These are phyloP conservation scores for Odontamblyopus lacepedii DNA, from an alignment of 2,797 vertebrate genomes.

Conservation along the genomic window DNA sequence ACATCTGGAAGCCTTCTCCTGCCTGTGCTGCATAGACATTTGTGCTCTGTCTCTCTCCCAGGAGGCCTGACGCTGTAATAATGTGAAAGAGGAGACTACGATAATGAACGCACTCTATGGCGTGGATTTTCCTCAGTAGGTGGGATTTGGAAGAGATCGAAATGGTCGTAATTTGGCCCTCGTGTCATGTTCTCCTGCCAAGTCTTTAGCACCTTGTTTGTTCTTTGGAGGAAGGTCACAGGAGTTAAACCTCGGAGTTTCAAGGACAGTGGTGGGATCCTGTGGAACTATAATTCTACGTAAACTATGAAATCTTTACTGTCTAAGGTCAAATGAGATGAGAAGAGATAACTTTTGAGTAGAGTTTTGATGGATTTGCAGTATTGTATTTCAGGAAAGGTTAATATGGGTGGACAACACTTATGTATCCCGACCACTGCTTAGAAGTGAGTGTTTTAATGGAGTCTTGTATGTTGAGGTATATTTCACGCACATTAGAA, in stretches of 20 bases:
- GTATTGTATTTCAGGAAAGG: too few species aligned
- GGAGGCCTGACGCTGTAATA: slow-evolving; percentile 53
- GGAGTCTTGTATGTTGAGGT: too few species aligned
- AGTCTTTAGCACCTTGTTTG: slow-evolving; percentile 51
- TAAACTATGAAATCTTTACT: slow-evolving; percentile 24
- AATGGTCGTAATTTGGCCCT: slow-evolving; percentile 49
- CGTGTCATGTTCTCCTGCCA: slow-evolving; percentile 8
- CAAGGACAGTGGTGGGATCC: slow-evolving; percentile 12
- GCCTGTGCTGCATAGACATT: slow-evolving; percentile 58
- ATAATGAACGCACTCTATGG: slow-evolving; percentile 37
- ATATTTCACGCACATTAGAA: too few species aligned
- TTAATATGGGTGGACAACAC: too few species aligned
- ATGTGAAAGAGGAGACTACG: slow-evolving; percentile 51
- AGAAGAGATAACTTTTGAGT: too few species aligned
- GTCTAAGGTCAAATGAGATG: neutral
- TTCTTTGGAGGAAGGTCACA: slow-evolving; percentile 36
- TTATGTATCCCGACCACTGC: too few species aligned
- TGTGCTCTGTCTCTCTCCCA: slow-evolving; percentile 60
- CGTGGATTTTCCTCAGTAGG: slow-evolving; percentile 43
- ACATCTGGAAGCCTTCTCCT: slow-evolving; percentile 77
- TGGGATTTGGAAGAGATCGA: slow-evolving; percentile 37
- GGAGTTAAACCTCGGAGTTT: slow-evolving; percentile 23
- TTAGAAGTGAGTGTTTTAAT: too few species aligned
- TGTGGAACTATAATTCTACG: neutral
- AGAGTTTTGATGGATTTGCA: too few species aligned